Evolutionary conservation across 2,113 vertebrate species (phyloP), one percentile per base, ranked within the genome.

Genomic region (Otolemur garnettii): DNA sequence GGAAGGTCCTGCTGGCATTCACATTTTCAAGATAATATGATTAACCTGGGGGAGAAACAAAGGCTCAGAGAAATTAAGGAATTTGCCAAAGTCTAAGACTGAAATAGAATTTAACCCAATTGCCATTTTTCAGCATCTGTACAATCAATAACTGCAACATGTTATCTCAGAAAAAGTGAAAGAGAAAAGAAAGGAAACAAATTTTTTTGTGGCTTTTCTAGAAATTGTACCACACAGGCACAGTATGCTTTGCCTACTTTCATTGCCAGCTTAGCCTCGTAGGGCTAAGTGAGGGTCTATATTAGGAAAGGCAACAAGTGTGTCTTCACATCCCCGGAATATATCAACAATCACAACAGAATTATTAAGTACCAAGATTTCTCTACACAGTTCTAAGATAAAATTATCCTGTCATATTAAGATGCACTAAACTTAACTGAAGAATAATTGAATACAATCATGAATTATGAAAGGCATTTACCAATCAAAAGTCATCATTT

Each of bases 401-500:
- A 87, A 60, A 60, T 33, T 78, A 42, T 64, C 62, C 45, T 78
- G 18, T 71, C 7, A 15, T 78, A 69, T 89, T 79, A 64, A 62
- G 13, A 1, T 35, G 1, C 11, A 53, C 24, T 89, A 42, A 85
- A 64, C 82, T 81, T 96, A 64, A 71, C 91, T 89, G 45, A 50
- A 86, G 50, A 78, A 66, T 89, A 83, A 87, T 45, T 95, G 26
- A 24, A 74, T 79, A 55, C 18, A 83, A 69, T 81, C 59, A 85
- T 85, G 55, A 96, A 79, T 83, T 94, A 78, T 69, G 18, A 87
- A 94, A 92, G 12, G 4, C 28, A n/a, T 83, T 80, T 90, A 68
- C 24, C 50, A 33, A 33, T 59, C 66, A 62, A 74, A 96, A 93
- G 38, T 71, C 45, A 87, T 95, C 85, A 42, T 95, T 87, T 88